phyloP scores from a whole-genome alignment of 2,113 vertebrate species.

The Herpailurus yagouaroundi region DNA sequence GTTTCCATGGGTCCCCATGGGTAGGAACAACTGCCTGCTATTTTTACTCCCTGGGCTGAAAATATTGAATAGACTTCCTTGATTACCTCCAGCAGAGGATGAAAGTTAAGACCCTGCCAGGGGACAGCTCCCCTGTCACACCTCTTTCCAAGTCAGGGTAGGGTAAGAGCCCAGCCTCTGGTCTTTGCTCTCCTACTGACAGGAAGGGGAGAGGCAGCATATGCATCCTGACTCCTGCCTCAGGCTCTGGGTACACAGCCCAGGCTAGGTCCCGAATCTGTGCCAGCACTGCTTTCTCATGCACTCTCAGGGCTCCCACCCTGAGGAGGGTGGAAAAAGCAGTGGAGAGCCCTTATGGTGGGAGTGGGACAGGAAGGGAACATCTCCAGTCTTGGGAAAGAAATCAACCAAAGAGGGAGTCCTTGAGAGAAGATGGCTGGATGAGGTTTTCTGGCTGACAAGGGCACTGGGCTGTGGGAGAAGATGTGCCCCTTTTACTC shows the following conservation, averaged over 20 bases:
- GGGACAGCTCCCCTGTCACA: background rate
- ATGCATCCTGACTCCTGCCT: background rate
- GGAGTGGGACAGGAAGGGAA: background rate
- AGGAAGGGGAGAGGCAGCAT: background rate
- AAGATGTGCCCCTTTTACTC: background rate
- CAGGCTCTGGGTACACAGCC: background rate
- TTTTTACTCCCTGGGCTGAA: constrained; percentile 7
- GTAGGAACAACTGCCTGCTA: background rate
- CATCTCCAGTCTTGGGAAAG: background rate
- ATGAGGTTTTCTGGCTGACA: background rate
- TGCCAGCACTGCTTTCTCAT: background rate
- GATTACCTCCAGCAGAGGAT: background rate
- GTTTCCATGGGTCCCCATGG: background rate
- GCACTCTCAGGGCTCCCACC: background rate
- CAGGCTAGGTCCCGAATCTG: background rate
- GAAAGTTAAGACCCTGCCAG: background rate
- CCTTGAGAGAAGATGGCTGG: background rate
- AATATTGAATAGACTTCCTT: background rate
- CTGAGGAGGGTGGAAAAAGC: background rate
- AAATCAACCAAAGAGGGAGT: background rate
- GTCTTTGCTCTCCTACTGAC: background rate
- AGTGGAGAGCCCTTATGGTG: background rate
- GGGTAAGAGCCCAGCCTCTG: background rate
- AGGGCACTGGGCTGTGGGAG: background rate
- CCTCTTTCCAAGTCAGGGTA: background rate